phyloP scores from a whole-genome alignment of 2,888 invertebrate species.

The Torymus texanus region DNA sequence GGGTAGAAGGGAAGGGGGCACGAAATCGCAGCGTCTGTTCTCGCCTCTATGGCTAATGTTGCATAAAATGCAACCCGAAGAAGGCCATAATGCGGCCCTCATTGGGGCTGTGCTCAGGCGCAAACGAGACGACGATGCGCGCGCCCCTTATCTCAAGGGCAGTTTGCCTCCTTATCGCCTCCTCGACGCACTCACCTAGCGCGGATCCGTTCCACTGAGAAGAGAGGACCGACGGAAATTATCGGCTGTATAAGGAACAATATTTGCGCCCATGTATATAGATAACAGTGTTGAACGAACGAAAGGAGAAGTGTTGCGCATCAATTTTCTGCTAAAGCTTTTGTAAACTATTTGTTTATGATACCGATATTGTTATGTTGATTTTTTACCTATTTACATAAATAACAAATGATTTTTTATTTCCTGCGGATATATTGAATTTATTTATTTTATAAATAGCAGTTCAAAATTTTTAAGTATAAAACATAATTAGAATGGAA shows the following conservation, averaged over 20 bases:
- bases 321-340: no score
- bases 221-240: slow-evolving; percentile 64
- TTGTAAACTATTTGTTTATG: no score
- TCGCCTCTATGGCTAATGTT: slow-evolving; percentile 15
- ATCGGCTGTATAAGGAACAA: slow-evolving; percentile 67
- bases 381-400: no score
- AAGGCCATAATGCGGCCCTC: slow-evolving; percentile 18
- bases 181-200: slow-evolving; percentile 26
- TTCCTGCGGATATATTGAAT: no score
- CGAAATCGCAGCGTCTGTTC: slow-evolving; percentile 33
- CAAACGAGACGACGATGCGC: neutral
- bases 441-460: no score
- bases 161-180: slow-evolving; percentile 58
- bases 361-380: no score
- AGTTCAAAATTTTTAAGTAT: no score
- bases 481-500: no score
- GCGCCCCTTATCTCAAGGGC: slow-evolving; percentile 42
- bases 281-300: no score
- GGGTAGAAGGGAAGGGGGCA: neutral
- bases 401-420: no score
- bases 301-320: no score
- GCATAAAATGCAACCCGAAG: slow-evolving; percentile 28
- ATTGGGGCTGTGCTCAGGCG: neutral
- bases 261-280: slow-evolving; percentile 49
- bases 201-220: slow-evolving; percentile 30